phyloP scores from a whole-genome alignment of 2,797 vertebrate genomes.

The Serranus cabrilla region DNA sequence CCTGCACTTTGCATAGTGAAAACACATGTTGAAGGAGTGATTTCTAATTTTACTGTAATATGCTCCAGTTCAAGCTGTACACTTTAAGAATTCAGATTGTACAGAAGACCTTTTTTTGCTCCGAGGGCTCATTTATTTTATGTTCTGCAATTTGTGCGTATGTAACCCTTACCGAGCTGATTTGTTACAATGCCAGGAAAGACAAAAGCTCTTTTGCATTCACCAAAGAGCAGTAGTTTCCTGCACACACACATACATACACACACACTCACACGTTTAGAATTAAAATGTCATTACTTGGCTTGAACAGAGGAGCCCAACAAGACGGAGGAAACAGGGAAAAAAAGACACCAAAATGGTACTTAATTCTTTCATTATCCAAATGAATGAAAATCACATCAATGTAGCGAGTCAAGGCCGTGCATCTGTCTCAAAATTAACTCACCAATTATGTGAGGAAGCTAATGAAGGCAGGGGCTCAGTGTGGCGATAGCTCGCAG shows the following conservation, averaged over 20 bases:
- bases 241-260: constrained; percentile 24
- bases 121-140: constrained; percentile 45
- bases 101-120: constrained; percentile 20
- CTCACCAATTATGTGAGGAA: constrained; percentile 62
- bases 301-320: constrained; percentile 64
- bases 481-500: constrained; percentile 39
- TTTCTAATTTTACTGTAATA: constrained; percentile 59
- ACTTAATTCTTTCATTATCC: constrained; percentile 76
- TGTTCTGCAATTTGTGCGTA: constrained; percentile 21
- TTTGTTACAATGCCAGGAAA: constrained; percentile 71
- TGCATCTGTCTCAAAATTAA: constrained; percentile 73
- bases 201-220: constrained; percentile 62
- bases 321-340: constrained; percentile 53
- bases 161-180: constrained; percentile 47
- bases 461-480: constrained; percentile 59
- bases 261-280: constrained; percentile 44
- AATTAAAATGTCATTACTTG: constrained; percentile 83
- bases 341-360: constrained; percentile 61
- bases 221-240: constrained; percentile 66
- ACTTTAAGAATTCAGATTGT: constrained; percentile 35
- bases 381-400: constrained; percentile 77
- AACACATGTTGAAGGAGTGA: constrained; percentile 72
- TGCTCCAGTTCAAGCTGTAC: constrained; percentile 51
- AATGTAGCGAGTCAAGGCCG: constrained; percentile 63
- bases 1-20: constrained; percentile 69